Evolutionary conservation across 1,140 invertebrate genomes (phyloP).

Genomic region (Cotesia vestalis): DNA sequence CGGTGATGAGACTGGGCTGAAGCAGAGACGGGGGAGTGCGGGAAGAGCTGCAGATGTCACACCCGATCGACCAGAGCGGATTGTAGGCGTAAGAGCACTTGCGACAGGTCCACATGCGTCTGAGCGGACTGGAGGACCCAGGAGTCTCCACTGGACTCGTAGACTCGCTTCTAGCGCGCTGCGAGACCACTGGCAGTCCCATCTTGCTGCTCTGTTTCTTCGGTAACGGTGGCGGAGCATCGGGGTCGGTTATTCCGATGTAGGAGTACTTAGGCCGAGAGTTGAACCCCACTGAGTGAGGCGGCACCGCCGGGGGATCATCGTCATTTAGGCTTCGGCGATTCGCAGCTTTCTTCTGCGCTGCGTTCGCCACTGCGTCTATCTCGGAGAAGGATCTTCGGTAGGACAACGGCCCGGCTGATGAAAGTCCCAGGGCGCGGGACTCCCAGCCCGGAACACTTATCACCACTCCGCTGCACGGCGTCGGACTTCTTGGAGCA

Average conservation of each 20-base stretch:
- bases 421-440: slow-evolving; percentile 53
- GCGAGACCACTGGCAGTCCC: slow-evolving; percentile 42
- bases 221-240: slow-evolving; percentile 61
- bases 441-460: slow-evolving; percentile 66
- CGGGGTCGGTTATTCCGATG: slow-evolving; percentile 69
- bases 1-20: slow-evolving; percentile 74
- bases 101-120: slow-evolving; percentile 85
- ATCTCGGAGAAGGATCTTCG: slow-evolving; percentile 73
- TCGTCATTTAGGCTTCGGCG: slow-evolving; percentile 71
- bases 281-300: slow-evolving; percentile 61
- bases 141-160: slow-evolving; percentile 56
- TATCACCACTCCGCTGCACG: slow-evolving; percentile 66
- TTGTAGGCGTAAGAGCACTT: slow-evolving; percentile 90
- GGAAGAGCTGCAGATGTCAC: slow-evolving; percentile 81
- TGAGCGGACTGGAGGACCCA: slow-evolving; percentile 58
- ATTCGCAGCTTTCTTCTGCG: slow-evolving; percentile 59
- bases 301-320: slow-evolving; percentile 65
- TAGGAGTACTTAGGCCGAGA: slow-evolving; percentile 68
- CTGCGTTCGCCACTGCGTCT: slow-evolving; percentile 56
- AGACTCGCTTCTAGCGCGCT: slow-evolving; percentile 60
- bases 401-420: slow-evolving; percentile 69
- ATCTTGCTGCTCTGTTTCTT: slow-evolving; percentile 61
- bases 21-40: slow-evolving; percentile 72
- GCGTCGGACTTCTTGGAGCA: slow-evolving; percentile 66
- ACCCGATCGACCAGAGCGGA: slow-evolving; percentile 77